Conservation (phyloP, 2,797 vertebrate genomes). For the Rhinella marina region DNA sequence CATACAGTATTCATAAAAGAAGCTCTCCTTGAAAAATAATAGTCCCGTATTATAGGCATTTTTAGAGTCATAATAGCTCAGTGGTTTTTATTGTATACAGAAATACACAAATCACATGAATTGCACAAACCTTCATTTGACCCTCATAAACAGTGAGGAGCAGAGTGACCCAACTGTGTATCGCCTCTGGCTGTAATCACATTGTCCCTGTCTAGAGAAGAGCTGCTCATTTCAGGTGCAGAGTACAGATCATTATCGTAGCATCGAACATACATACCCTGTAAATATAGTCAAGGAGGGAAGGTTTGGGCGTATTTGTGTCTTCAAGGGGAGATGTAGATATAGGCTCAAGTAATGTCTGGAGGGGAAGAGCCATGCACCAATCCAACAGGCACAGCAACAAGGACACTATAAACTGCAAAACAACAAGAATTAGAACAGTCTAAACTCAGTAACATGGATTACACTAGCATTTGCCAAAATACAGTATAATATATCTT, state of each 20-base stretch:
- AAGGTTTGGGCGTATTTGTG: slow-evolving; percentile 78
- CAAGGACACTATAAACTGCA: slow-evolving; percentile 92
- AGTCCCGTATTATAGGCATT: not conserved
- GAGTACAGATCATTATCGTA: not conserved
- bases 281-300: slow-evolving; percentile 94
- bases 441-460: not conserved
- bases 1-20: not conserved
- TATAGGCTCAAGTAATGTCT: slow-evolving; percentile 85
- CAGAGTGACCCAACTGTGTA: not conserved
- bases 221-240: not conserved
- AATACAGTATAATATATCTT: not conserved
- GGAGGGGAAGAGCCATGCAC: slow-evolving; percentile 94
- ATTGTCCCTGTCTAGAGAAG: not conserved
- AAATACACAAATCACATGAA: not conserved
- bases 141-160: slow-evolving; percentile 5
- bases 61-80: not conserved
- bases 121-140: slow-evolving; percentile 12
- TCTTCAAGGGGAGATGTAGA: slow-evolving; percentile 84
- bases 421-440: slow-evolving; percentile 15
- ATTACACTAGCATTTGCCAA: not conserved
- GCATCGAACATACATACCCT: slow-evolving; percentile 79
- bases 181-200: slow-evolving; percentile 10
- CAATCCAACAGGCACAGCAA: slow-evolving; percentile 96
- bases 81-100: not conserved
- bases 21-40: not conserved